These are phyloP conservation scores for Trogon surrucura DNA, from an alignment of 2,113 vertebrate species.

Conservation along the genomic window DNA sequence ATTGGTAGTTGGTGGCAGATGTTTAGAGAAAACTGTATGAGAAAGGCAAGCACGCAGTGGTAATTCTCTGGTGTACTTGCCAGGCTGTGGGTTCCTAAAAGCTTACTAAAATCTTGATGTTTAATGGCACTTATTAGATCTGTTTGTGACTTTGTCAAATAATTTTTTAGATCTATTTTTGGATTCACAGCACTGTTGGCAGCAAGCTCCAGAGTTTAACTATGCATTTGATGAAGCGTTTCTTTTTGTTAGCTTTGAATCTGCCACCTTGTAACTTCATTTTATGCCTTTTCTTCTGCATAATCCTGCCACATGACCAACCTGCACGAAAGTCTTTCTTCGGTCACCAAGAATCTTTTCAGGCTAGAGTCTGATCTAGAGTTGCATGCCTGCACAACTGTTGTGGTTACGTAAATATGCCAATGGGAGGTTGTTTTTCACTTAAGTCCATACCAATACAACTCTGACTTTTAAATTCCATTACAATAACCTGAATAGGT, in stretches of 20 bases:
- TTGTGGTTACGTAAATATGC: not conserved
- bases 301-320: not conserved
- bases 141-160: not conserved
- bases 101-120: slow-evolving; percentile 8
- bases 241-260: slow-evolving; percentile 10
- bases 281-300: not conserved
- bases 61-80: not conserved
- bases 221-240: not conserved
- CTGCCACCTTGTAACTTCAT: not conserved
- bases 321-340: not conserved
- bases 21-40: not conserved
- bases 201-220: slow-evolving; percentile 17
- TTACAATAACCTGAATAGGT: not conserved
- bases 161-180: not conserved
- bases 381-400: not conserved
- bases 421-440: not conserved
- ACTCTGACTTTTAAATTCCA: not conserved
- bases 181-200: not conserved
- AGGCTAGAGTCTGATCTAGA: not conserved
- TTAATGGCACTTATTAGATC: slow-evolving; percentile 5
- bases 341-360: not conserved
- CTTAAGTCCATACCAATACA: not conserved
- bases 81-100: not conserved
- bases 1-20: not conserved
- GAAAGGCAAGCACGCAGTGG: not conserved